Evolutionary conservation across 2,888 invertebrate species (phyloP).

Genomic region (Beris morrisii): DNA sequence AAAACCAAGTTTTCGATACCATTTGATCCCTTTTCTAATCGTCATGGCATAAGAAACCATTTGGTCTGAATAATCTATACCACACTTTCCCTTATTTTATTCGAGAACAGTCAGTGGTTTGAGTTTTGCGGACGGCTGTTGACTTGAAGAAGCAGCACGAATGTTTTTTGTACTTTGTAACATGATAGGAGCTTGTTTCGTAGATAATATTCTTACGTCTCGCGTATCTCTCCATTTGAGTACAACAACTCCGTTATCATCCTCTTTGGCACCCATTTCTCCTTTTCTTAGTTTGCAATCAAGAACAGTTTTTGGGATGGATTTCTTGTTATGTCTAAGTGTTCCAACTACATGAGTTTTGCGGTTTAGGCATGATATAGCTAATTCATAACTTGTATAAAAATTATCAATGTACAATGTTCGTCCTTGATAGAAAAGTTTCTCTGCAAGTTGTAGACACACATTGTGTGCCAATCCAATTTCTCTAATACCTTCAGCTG

Average conservation of each 20-base stretch:
- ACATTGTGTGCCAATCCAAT: background rate
- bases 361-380: slow-evolving; percentile 44
- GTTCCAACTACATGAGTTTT: slow-evolving; percentile 52
- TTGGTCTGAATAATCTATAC: too few species aligned
- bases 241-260: slow-evolving; percentile 46
- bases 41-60: too few species aligned
- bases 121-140: too few species aligned
- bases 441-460: slow-evolving; percentile 46
- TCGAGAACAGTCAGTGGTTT: too few species aligned
- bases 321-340: slow-evolving; percentile 39
- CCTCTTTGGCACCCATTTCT: slow-evolving; percentile 43
- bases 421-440: slow-evolving; percentile 45
- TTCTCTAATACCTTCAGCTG: slow-evolving; percentile 43
- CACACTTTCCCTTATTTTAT: too few species aligned
- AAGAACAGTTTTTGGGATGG: too few species aligned
- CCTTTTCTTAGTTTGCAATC: background rate
- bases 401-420: slow-evolving; percentile 48
- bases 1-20: too few species aligned
- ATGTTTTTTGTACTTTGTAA: too few species aligned
- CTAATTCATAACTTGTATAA: slow-evolving; percentile 46
- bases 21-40: too few species aligned
- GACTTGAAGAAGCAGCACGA: too few species aligned
- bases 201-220: slow-evolving; percentile 46
- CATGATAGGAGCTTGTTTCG: slow-evolving; percentile 46
- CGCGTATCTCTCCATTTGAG: slow-evolving; percentile 47